phyloP scores from a whole-genome alignment of 2,113 vertebrate species.

The Sinosuthora webbiana region DNA sequence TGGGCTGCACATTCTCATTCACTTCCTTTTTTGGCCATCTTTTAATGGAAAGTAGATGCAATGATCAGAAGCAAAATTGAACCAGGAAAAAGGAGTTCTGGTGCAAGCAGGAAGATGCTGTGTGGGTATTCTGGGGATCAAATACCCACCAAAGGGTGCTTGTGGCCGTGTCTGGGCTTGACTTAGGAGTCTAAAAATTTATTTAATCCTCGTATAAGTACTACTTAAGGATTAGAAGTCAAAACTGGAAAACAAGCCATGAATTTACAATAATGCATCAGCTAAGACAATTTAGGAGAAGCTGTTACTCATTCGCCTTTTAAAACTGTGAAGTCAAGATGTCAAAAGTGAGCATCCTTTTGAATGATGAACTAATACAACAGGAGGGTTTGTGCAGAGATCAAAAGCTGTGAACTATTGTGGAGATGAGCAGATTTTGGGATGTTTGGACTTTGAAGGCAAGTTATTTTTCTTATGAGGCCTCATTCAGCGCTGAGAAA shows the following conservation, averaged over 20 bases:
- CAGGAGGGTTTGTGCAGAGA: background rate
- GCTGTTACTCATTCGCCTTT: background rate
- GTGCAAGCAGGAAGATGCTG: background rate
- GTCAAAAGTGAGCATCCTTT: background rate
- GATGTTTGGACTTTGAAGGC: background rate
- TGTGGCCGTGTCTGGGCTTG: background rate
- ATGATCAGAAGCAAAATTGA: background rate
- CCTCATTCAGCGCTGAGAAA: background rate
- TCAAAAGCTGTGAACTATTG: background rate
- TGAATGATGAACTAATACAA: background rate
- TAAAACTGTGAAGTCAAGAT: background rate
- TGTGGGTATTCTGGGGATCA: background rate
- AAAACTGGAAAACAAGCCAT: background rate
- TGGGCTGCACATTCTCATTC: background rate
- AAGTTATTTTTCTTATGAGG: background rate
- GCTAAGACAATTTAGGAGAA: background rate
- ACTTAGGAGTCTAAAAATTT: background rate
- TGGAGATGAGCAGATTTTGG: background rate
- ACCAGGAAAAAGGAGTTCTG: background rate
- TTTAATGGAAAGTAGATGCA: background rate
- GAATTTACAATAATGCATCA: background rate
- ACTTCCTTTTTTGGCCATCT: background rate
- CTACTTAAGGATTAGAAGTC: background rate
- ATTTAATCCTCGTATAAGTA: background rate
- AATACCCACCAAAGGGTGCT: background rate